Evolutionary conservation across 2,888 invertebrate genomes (phyloP).

Genomic region (Drosophila setosimentum): DNA sequence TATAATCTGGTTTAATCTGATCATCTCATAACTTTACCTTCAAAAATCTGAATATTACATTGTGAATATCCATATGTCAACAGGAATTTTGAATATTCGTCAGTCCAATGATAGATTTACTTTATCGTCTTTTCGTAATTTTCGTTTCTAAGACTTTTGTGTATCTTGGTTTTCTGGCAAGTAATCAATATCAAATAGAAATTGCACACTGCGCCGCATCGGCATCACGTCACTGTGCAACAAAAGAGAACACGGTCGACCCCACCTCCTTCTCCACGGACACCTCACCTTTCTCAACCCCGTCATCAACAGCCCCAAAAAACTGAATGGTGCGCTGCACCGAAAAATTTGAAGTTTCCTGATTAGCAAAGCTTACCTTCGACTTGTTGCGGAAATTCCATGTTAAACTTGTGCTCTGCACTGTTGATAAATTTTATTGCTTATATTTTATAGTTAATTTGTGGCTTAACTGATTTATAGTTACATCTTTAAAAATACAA

Average conservation of each 20-base stretch:
- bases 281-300: conserved; percentile 12
- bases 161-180: conserved; percentile 74
- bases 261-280: conserved; percentile 4
- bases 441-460: conserved; percentile 5
- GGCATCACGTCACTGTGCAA: conserved; percentile 75
- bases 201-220: conserved; percentile 77
- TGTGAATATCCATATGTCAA: background rate
- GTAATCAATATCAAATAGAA: conserved; percentile 69
- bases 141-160: conserved; percentile 37
- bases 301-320: conserved; percentile 13
- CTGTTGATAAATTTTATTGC: conserved; percentile 11
- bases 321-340: conserved; percentile 10
- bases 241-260: conserved; percentile 45
- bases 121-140: conserved; percentile 1
- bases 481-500: conserved; percentile 55
- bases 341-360: conserved; percentile 21
- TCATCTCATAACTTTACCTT: background rate
- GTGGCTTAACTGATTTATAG: conserved; percentile 15
- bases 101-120: background rate
- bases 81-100: background rate
- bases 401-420: conserved; percentile 40
- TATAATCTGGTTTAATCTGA: background rate
- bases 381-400: conserved; percentile 83
- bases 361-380: conserved; percentile 72
- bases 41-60: background rate